Conservation (phyloP, 2,797 vertebrate genomes). For the Cetoscarus ocellatus region DNA sequence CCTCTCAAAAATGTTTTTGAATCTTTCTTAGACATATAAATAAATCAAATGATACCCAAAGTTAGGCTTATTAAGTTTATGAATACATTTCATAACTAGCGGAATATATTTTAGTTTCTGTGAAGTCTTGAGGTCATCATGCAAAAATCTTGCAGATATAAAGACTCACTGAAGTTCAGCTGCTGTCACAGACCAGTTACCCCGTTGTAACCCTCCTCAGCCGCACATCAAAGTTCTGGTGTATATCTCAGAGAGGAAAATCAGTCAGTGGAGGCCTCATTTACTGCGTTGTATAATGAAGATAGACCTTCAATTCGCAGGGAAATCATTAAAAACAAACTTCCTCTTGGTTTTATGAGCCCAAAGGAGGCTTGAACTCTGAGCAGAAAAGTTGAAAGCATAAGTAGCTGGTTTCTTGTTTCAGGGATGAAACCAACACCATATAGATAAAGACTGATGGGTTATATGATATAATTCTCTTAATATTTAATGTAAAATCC, state of each 20-base stretch:
- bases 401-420: constrained; percentile 9
- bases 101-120: not conserved
- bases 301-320: constrained; percentile 35
- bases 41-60: not conserved
- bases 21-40: not conserved
- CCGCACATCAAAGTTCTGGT: constrained; percentile 51
- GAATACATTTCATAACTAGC: not conserved
- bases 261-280: constrained; percentile 56
- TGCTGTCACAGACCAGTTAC: constrained; percentile 35
- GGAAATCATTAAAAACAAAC: constrained; percentile 57
- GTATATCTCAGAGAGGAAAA: constrained; percentile 37
- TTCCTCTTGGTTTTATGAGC: constrained; percentile 34
- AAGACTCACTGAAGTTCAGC: constrained; percentile 23
- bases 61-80: not conserved
- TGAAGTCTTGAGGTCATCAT: constrained; percentile 13
- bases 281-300: constrained; percentile 51
- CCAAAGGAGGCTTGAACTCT: constrained; percentile 12
- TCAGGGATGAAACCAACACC: constrained; percentile 15
- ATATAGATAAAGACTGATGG: not conserved
- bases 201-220: constrained; percentile 18
- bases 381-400: constrained; percentile 20
- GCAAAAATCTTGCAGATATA: constrained; percentile 23
- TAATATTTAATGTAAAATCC: not conserved
- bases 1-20: too few species aligned
- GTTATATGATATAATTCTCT: not conserved